phyloP scores from a whole-genome alignment of 2,113 vertebrate genomes.

The Redunca redunca region DNA sequence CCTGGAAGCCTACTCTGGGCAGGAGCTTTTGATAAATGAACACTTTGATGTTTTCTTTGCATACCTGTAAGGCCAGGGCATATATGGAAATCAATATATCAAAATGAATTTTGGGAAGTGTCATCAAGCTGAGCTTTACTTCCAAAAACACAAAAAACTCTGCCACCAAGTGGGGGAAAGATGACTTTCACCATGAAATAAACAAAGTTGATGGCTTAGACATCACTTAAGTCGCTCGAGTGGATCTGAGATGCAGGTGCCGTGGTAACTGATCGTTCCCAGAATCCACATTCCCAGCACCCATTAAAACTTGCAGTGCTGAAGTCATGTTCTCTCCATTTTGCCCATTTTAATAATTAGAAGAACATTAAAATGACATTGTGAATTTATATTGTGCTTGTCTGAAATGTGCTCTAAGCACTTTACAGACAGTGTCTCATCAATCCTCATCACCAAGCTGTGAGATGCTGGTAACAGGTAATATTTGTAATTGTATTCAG shows the following conservation, averaged over 20 bases:
- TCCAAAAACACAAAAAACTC: conserved; percentile 37
- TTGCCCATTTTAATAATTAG: conserved; percentile 50
- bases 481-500: conserved; percentile 14
- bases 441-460: not conserved
- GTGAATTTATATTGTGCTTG: not conserved
- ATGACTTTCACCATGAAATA: conserved; percentile 54
- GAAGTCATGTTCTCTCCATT: conserved; percentile 17
- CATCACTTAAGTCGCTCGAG: not conserved
- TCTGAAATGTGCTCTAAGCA: not conserved
- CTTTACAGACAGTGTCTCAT: not conserved
- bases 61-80: not conserved
- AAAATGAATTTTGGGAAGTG: conserved; percentile 57
- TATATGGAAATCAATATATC: conserved; percentile 16
- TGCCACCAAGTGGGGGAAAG: not conserved
- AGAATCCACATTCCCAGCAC: not conserved
- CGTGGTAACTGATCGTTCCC: not conserved
- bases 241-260: not conserved
- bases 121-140: conserved; percentile 62
- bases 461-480: not conserved
- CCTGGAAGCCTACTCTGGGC: not conserved
- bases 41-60: not conserved
- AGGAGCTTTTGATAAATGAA: conserved; percentile 36
- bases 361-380: conserved; percentile 35
- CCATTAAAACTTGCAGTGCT: not conserved
- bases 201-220: conserved; percentile 42